Conservation (phyloP, 2,888 invertebrate genomes). For the Nebria brevicollis region DNA sequence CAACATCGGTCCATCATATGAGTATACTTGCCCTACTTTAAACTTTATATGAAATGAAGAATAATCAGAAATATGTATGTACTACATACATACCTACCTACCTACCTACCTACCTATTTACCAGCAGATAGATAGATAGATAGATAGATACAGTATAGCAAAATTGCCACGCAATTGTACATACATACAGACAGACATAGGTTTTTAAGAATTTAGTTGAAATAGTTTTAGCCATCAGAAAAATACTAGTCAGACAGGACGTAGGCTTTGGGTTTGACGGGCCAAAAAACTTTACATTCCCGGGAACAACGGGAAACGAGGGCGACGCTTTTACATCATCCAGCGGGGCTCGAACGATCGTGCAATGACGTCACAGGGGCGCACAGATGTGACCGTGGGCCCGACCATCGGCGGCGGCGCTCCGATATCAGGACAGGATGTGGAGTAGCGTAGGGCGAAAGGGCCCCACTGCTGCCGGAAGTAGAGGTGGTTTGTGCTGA, state of each 20-base stretch:
- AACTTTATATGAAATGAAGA: too few species aligned
- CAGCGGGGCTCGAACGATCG: slow-evolving; percentile 55
- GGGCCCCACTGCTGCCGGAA: slow-evolving; percentile 45
- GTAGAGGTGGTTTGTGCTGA: slow-evolving; percentile 50
- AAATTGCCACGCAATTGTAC: too few species aligned
- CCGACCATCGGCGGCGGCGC: not conserved
- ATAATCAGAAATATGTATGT: too few species aligned
- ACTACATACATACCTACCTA: too few species aligned
- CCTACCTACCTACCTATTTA: too few species aligned
- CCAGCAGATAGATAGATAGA: too few species aligned
- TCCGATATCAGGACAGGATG: slow-evolving; percentile 19
- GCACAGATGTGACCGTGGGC: slow-evolving; percentile 29
- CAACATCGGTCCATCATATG: not conserved
- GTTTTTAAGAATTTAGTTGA: too few species aligned
- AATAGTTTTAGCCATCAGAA: too few species aligned
- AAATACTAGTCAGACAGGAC: not conserved
- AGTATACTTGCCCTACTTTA: not conserved
- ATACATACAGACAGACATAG: too few species aligned
- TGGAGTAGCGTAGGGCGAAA: slow-evolving; percentile 40
- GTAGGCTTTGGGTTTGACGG: not conserved
- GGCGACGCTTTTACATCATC: not conserved
- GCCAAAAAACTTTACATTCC: not conserved
- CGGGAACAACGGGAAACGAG: not conserved
- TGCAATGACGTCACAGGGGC: slow-evolving; percentile 53
- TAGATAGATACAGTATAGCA: too few species aligned